Percentiles rank a stretch among this genome's conserved stretches.
These are phyloP conservation scores for Rallus crepitans DNA, from an alignment of 2,797 vertebrate species.

Conservation along the genomic window DNA sequence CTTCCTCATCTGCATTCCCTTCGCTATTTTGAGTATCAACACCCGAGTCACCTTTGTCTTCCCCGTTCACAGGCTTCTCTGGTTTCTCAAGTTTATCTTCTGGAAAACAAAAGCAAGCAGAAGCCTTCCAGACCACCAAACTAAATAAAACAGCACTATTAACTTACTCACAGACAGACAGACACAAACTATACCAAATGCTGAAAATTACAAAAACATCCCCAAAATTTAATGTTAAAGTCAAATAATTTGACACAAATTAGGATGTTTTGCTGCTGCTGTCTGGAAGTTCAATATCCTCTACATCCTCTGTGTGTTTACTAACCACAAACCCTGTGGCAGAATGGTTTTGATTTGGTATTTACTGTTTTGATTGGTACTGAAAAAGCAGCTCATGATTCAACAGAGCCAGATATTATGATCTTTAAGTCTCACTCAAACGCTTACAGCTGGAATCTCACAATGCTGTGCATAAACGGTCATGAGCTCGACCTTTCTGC, in stretches of 20 bases:
- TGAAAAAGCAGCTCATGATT: neutral
- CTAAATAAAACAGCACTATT: neutral
- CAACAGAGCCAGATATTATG: neutral
- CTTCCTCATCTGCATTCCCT: conserved; percentile 89
- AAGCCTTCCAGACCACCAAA: neutral
- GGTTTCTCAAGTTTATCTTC: conserved; percentile 92
- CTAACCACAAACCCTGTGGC: neutral
- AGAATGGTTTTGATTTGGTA: neutral
- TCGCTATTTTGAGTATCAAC: conserved; percentile 91
- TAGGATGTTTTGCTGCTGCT: neutral
- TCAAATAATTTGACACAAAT: neutral
- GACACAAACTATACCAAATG: neutral
- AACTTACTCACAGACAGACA: neutral
- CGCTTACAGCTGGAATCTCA: neutral
- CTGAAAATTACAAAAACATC: neutral
- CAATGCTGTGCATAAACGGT: neutral
- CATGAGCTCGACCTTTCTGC: neutral
- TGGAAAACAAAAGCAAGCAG: conserved; percentile 67
- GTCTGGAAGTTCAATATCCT: neutral
- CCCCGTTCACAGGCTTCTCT: conserved; percentile 92
- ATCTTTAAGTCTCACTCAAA: neutral
- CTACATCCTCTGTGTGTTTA: neutral
- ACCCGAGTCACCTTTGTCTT: conserved; percentile 89
- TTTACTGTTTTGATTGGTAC: neutral
- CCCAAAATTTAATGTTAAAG: neutral